Base-by-base conservation (phyloP, 92 coral and sea anemone species). In the Epizoanthus stellaris region DNA sequence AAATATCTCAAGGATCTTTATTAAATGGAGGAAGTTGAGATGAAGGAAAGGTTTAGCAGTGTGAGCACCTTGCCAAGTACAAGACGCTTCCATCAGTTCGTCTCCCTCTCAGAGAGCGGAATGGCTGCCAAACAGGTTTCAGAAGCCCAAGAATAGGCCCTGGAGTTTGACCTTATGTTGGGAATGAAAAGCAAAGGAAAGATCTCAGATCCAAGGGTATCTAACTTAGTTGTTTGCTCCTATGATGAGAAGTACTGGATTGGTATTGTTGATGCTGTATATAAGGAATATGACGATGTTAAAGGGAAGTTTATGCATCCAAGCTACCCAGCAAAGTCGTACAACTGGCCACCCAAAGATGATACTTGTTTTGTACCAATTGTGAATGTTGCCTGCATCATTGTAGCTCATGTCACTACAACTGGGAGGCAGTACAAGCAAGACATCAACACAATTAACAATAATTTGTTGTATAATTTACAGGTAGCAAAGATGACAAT, bases 251-350 rank as follows among this genome's bases (percentile, higher is more conserved):
- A 70, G 49, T 39, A 69, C 52, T 82, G 86, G 86, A 73, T 68
- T 82, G 77, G 86, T 47, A 38, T 82, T 65, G 76, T 85, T 19
- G 75, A 75, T 74, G 43, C 21, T 42, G 63, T 85, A 42, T 77
- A 76, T 52, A 56, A 76, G 63, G 77, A 85, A 52, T 70, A 76
- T 53, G 84, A 86, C 36, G 82, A 75, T 60, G 43, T 86, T 8
- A 47, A 76, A 86, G 85, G 76, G n/a, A 77, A 76, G 65, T 77
- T 76, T 76, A 86, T 86, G 85, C 73, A 86, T 86, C 84, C 88
- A 76, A 65, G 84, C 77, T 85, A 80, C 75, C 85, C 85, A 65
- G 84, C 88, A 85, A 76, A 76, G 64, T 71, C 83, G 16, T 85
- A 42, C 67, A 12, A 8, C 84, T 85, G 84, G 76, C 79, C 84